Evolutionary conservation across 2,797 vertebrate species (phyloP).

Genomic region (Spinibarbus caldwelli): DNA sequence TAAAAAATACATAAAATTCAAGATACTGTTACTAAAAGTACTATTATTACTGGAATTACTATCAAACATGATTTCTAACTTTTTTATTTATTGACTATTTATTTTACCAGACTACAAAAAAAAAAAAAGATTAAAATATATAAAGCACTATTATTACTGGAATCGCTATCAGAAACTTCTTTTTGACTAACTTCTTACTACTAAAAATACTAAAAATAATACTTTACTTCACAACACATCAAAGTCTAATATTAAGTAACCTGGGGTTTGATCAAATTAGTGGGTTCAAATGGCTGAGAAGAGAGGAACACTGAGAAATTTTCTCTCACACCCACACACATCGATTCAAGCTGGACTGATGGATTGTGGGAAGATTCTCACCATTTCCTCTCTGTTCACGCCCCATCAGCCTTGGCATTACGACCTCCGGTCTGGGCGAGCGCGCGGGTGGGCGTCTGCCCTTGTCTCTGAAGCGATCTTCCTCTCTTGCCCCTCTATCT

Average conservation of each 20-base stretch:
- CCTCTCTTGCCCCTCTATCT: slow-evolving; percentile 7
- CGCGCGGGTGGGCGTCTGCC: neutral
- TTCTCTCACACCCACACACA: slow-evolving; percentile 29
- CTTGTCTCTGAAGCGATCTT: slow-evolving; percentile 13
- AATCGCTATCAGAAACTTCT: too few relatives aligned
- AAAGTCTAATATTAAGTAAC: neutral
- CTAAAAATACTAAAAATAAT: too few relatives aligned
- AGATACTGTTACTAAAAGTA: neutral
- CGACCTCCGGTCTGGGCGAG: neutral
- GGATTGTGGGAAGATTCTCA: slow-evolving; percentile 45
- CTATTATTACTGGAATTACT: neutral
- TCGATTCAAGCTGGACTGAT: slow-evolving; percentile 24
- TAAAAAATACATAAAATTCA: too few relatives aligned
- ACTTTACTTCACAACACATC: neutral
- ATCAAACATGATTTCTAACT: neutral
- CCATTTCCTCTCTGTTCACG: slow-evolving; percentile 34
- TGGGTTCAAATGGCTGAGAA: neutral
- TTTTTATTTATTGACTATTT: neutral
- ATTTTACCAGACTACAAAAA: too few relatives aligned
- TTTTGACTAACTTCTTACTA: too few relatives aligned
- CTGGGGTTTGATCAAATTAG: neutral
- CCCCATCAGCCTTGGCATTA: neutral
- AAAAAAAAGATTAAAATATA: too few relatives aligned
- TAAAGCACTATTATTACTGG: too few relatives aligned
- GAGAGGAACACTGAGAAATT: neutral